Evolutionary conservation across 2,888 invertebrate species (phyloP), one percentile per base, ranked within the genome.

Genomic region (Andrena bicolor): DNA sequence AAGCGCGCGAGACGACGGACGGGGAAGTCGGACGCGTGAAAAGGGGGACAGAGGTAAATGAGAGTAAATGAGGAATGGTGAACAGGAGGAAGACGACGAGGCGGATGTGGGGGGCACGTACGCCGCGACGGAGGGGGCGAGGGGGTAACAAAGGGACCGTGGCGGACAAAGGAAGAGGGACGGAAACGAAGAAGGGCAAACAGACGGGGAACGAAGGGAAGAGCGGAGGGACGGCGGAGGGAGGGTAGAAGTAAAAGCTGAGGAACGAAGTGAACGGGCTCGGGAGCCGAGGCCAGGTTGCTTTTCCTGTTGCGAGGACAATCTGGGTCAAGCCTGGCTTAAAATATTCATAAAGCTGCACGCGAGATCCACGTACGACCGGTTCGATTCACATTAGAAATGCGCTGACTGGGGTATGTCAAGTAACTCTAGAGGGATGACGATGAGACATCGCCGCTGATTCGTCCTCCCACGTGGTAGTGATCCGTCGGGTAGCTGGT

Each of bases 311-410:
- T 88, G 88, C 86, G 89, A 90, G 90, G 88, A 92, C 90, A 91
- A 92, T 92, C 92, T 92, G 90, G 92, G 92, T 92, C 92, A 92
- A 90, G 89, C 86, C 89, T 89, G 85, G 91, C 92, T 92, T 92
- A 90, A 92, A 92, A 92, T 92, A 92, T 93, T 92, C 92, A 92
- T 90, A 90, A 92, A 92, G 90, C 90, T 80, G 87, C 90, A 90
- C 91, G 92, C 92, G 88, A 92, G 89, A 90, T 92, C 88, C 88
- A 89, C 90, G 90, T 83, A 83, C 85, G 86, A 81, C 66, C 84
- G 79, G 91, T 92, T 92, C 90, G 91, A 92, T 91, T 92, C 92
- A 85, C 90, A 91, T 92, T 91, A 90, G 89, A 92, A 90, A 91
- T 90, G 88, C 88, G 91, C 89, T 91, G 90, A 91, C 89, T 90